Base-by-base conservation (phyloP, 1,140 invertebrate genomes). In the Cherax quadricarinatus region DNA sequence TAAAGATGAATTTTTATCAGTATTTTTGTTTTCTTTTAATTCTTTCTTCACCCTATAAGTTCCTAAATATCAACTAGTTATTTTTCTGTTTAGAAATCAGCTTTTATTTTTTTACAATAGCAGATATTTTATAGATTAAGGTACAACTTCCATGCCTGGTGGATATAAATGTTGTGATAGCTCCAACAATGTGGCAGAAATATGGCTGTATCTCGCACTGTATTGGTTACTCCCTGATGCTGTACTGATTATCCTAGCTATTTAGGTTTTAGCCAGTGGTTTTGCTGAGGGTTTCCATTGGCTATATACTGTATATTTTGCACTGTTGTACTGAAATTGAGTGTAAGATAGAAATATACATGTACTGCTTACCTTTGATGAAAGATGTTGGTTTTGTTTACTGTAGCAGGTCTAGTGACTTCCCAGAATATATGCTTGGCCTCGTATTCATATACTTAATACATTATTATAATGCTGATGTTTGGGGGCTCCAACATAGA, bases 101-200 rank as follows among this genome's bases (percentile, higher is more conserved):
- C 6, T 82, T 82, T 62, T 5, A 21, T 88, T 80, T 30, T 48
- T 80, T 79, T 79, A 10, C 53, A 62, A 60, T 48, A 81, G 53
- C 18, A 88, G 41, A 41, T 21, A 80, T 88, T 88, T 53, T 53
- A 18, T 48, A 57, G 48, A 57, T 3, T 53, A 62, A 30, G 24
- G 49, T 80, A 88, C 86, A 88, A 79, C 86, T 88, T 88, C 78
- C 86, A 88, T 62, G 24, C 86, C 86, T 70, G 53, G 78, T 88
- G 53, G 49, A 79, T 60, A 41, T 88, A 53, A 88, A 62, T 88
- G 86, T 88, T 88, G 86, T 88, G 53, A 88, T 88, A 80, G 86
- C 57, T 53, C 78, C 73, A 88, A 80, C 48, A 88, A 60, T 62
- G n/a, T 30, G 57, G 86, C 78, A 66, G 49, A 60, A 70, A n/a